These are phyloP conservation scores for Notospermus geniculatus DNA, from an alignment of 1,140 invertebrate species.

Conservation along the genomic window DNA sequence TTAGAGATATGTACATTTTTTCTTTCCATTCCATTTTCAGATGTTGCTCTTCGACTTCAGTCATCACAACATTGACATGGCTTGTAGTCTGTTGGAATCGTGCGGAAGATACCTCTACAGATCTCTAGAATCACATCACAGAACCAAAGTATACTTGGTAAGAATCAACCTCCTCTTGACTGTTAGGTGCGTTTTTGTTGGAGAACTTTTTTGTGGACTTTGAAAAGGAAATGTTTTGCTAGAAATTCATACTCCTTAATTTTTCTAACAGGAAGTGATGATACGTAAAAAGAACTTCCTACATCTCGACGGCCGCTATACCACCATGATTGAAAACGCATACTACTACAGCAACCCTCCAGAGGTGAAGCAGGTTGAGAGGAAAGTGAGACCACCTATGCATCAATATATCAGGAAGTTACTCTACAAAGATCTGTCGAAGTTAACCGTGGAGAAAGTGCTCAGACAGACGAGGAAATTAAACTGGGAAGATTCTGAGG, in stretches of 20 bases:
- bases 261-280: constrained; percentile 78
- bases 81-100: constrained; percentile 91
- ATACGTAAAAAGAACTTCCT: constrained; percentile 92
- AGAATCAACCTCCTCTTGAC: too few species aligned
- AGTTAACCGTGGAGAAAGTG: constrained; percentile 81
- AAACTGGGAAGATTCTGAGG: constrained; percentile 82
- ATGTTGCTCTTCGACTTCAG: constrained; percentile 91
- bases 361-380: constrained; percentile 63
- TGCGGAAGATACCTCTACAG: constrained; percentile 93
- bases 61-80: constrained; percentile 99
- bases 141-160: constrained; percentile 88
- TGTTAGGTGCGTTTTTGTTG: too few species aligned
- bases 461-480: constrained; percentile 85
- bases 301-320: constrained; percentile 84
- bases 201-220: too few species aligned
- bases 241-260: not conserved
- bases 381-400: constrained; percentile 75
- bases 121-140: constrained; percentile 83
- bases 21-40: too few species aligned
- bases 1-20: too few species aligned
- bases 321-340: constrained; percentile 95
- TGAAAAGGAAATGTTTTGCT: too few species aligned
- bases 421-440: constrained; percentile 86
- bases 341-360: constrained; percentile 95
- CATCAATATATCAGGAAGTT: constrained; percentile 88